Conservation (phyloP, 2,797 vertebrate genomes). For the Chloroceryle inda region DNA sequence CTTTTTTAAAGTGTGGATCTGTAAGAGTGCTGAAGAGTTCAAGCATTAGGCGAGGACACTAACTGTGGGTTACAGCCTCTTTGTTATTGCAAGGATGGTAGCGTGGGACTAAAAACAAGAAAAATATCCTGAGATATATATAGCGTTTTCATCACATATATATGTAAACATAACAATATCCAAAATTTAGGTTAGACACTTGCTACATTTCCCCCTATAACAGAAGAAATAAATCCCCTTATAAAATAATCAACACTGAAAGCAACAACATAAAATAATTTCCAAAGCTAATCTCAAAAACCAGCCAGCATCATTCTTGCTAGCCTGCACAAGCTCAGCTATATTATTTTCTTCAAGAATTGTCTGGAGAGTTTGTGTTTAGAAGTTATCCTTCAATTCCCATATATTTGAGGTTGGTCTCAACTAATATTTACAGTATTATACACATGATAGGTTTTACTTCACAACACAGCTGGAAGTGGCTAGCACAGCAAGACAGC, state of each 20-base stretch:
- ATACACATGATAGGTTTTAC: slow-evolving; percentile 12
- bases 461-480: slow-evolving; percentile 36
- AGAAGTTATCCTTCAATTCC: slow-evolving; percentile 11
- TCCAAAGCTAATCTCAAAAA: neutral
- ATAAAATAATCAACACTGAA: neutral
- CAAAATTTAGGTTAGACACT: neutral
- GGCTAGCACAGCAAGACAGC: slow-evolving; percentile 3
- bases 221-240: neutral
- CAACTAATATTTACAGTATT: slow-evolving; percentile 32
- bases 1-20: neutral
- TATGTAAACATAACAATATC: neutral
- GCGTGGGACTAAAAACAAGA: neutral
- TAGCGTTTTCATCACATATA: neutral
- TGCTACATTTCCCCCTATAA: neutral
- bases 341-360: neutral
- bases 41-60: neutral
- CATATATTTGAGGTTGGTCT: neutral
- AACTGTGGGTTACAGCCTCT: neutral
- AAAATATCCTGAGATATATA: neutral
- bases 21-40: neutral
- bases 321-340: neutral
- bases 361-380: neutral
- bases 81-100: neutral
- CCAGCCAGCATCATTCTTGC: neutral
- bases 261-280: neutral